Evolutionary conservation across 2,888 invertebrate genomes (phyloP).

Genomic region (Monochamus alternatus): DNA sequence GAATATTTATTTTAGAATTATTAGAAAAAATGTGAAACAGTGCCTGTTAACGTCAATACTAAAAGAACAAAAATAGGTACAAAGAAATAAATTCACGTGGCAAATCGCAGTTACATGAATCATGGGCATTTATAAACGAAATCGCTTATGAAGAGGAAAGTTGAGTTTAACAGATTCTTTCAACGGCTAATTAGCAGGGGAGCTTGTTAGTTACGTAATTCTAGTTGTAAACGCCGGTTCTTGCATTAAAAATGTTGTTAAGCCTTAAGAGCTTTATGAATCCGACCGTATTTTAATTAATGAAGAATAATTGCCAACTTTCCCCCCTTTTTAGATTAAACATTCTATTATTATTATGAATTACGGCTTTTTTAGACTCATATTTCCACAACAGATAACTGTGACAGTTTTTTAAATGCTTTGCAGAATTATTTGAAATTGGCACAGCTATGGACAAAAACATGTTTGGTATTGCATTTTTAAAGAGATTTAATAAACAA

Average conservation of each 20-base stretch:
- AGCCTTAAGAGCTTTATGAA: slow-evolving; percentile 44
- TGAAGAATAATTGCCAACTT: slow-evolving; percentile 49
- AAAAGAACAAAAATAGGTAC: not conserved
- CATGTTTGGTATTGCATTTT: too few species aligned
- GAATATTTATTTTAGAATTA: too few species aligned
- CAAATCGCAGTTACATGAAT: slow-evolving; percentile 17
- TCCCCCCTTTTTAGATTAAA: slow-evolving; percentile 36
- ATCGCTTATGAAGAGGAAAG: slow-evolving; percentile 47
- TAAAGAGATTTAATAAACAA: too few species aligned
- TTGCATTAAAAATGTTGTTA: slow-evolving; percentile 50
- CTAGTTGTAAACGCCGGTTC: slow-evolving; percentile 46
- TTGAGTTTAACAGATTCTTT: slow-evolving; percentile 52
- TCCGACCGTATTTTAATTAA: slow-evolving; percentile 51
- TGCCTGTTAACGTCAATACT: too few species aligned
- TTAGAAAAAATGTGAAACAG: too few species aligned
- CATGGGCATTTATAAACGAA: slow-evolving; percentile 38
- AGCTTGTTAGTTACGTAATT: slow-evolving; percentile 53
- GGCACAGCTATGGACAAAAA: too few species aligned
- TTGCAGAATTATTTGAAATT: too few species aligned
- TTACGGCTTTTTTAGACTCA: not conserved
- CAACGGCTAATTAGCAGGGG: slow-evolving; percentile 53
- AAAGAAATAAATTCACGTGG: not conserved
- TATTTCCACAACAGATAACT: not conserved
- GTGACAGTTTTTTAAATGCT: not conserved
- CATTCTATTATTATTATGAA: slow-evolving; percentile 26